Conservation (phyloP, 92 coral and sea anemone genomes). For the Plumapathes pennacea region DNA sequence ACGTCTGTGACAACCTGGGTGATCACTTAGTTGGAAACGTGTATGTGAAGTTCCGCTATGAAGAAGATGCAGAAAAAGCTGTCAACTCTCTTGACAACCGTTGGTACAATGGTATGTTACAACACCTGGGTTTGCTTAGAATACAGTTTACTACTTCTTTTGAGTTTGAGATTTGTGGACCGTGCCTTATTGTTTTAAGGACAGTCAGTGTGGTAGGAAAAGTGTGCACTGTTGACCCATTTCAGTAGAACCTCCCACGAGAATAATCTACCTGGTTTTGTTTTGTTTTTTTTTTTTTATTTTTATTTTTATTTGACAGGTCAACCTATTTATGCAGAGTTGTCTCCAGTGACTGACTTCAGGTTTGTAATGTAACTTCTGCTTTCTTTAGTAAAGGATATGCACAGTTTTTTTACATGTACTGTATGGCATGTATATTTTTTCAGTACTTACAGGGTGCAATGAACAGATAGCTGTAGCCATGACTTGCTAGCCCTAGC, state of each 20-base stretch:
- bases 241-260: background rate
- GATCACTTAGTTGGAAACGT: conserved; percentile 99
- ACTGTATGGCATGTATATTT: background rate
- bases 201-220: background rate
- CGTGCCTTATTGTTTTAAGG: background rate
- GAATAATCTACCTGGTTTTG: too few species aligned
- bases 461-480: too few species aligned
- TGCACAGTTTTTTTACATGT: background rate
- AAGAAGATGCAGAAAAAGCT: conserved; percentile 99
- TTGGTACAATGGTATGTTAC: conserved; percentile 92
- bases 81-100: conserved; percentile 88
- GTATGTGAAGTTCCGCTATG: conserved; percentile 97
- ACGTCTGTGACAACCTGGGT: conserved; percentile 99
- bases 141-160: background rate
- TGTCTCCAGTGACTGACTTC: conserved; percentile 98
- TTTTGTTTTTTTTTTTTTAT: background rate
- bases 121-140: background rate
- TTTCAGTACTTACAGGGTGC: background rate
- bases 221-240: background rate
- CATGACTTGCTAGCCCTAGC: too few species aligned
- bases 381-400: background rate
- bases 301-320: conserved; percentile 36
- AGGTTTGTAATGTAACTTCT: conserved; percentile 37
- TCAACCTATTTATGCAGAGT: conserved; percentile 97
- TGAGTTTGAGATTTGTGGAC: background rate